phyloP scores from a whole-genome alignment of 1,140 invertebrate genomes.

The Macrobrachium nipponense region DNA sequence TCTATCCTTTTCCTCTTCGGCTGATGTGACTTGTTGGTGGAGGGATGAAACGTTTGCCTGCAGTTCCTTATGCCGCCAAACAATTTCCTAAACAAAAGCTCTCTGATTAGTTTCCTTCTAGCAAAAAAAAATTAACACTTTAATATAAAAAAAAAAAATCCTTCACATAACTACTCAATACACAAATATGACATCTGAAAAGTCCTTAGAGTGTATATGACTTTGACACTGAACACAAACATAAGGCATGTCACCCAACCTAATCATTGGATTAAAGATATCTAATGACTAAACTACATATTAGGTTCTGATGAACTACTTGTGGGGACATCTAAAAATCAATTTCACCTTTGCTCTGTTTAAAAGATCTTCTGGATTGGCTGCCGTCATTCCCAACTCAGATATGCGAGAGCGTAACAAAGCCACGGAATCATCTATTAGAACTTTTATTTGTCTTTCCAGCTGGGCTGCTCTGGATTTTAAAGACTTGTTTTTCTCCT shows the following conservation, averaged over 20 bases:
- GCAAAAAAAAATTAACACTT: too few species aligned
- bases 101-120: too few species aligned
- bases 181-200: too few species aligned
- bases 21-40: slow-evolving; percentile 79
- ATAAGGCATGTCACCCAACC: not conserved
- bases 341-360: slow-evolving; percentile 80
- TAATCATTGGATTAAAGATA: not conserved
- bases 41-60: slow-evolving; percentile 86
- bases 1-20: slow-evolving; percentile 78
- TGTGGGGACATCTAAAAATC: too few species aligned
- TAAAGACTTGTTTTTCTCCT: slow-evolving; percentile 84
- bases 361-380: slow-evolving; percentile 84
- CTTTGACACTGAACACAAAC: too few species aligned
- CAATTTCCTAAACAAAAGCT: slow-evolving; percentile 76
- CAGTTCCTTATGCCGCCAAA: slow-evolving; percentile 88
- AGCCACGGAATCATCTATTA: slow-evolving; percentile 92
- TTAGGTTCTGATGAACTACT: too few species aligned
- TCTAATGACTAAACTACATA: too few species aligned
- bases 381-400: slow-evolving; percentile 88
- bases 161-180: too few species aligned
- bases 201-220: too few species aligned
- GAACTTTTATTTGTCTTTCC: slow-evolving; percentile 89
- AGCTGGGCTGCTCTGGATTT: slow-evolving; percentile 84
- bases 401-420: slow-evolving; percentile 89
- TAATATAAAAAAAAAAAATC: not conserved